Percentiles rank a stretch among this genome's conserved stretches.
Evolutionary conservation across 2,113 vertebrate species (phyloP).

Genomic region (Semicossyphus pulcher): DNA sequence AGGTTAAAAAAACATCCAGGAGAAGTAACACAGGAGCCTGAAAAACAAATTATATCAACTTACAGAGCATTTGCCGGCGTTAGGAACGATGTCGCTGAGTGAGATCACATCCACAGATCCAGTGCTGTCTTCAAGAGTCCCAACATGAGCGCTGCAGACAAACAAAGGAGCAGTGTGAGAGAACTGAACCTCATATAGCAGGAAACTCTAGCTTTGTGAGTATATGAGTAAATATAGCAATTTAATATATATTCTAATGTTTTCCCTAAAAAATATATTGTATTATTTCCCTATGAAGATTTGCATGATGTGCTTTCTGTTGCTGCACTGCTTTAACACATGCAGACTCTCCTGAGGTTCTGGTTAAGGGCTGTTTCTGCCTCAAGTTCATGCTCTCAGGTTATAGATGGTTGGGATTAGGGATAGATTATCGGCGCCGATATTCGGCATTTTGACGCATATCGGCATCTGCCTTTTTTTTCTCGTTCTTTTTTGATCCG

Average conservation of each 20-base stretch:
- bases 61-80: constrained; percentile 82
- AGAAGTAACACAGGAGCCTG: background rate
- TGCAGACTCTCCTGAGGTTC: background rate
- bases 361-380: background rate
- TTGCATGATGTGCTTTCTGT: too few relatives aligned
- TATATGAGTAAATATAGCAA: background rate
- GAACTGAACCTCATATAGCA: background rate
- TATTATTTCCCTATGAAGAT: too few relatives aligned
- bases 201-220: background rate
- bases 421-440: too few relatives aligned
- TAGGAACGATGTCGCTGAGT: constrained; percentile 79
- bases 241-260: background rate
- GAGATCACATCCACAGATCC: constrained; percentile 65
- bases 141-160: constrained; percentile 66
- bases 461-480: too few relatives aligned
- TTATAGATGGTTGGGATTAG: too few relatives aligned
- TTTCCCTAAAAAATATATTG: too few relatives aligned
- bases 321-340: too few relatives aligned
- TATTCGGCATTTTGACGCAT: too few relatives aligned
- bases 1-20: constrained; percentile 5
- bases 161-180: background rate
- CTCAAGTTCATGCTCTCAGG: background rate
- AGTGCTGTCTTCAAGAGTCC: constrained; percentile 47
- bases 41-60: constrained; percentile 58
- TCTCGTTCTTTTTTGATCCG: too few relatives aligned